Conservation (phyloP, 2,888 invertebrate species). For the Leptopilina myrica region DNA sequence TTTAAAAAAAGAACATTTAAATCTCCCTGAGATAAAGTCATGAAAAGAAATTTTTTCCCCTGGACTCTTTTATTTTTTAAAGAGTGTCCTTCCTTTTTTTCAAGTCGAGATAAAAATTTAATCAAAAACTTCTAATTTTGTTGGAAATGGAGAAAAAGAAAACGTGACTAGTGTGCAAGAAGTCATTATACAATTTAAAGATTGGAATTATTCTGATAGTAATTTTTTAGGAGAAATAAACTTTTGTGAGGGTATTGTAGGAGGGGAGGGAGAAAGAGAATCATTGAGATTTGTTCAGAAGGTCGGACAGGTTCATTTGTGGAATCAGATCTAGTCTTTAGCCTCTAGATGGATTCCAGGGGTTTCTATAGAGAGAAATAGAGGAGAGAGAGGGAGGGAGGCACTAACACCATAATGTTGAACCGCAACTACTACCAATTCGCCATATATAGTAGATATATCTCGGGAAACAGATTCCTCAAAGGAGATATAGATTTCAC, state of each 20-base stretch:
- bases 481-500: slow-evolving; percentile 27
- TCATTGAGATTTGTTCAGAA: slow-evolving; percentile 17
- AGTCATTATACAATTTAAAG: slow-evolving; percentile 3
- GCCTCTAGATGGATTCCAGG: slow-evolving; percentile 17
- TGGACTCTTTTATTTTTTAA: no score
- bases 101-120: slow-evolving; percentile 9
- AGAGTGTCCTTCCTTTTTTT: no score
- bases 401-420: neutral
- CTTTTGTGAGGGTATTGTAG: no score
- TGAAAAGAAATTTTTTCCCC: no score
- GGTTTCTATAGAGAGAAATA: neutral
- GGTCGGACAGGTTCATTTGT: slow-evolving; percentile 34
- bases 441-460: neutral
- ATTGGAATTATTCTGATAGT: slow-evolving; percentile 1
- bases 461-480: slow-evolving; percentile 11
- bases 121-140: slow-evolving; percentile 6
- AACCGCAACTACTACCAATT: slow-evolving; percentile 13
- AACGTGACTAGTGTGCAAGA: slow-evolving; percentile 6
- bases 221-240: neutral
- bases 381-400: neutral
- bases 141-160: neutral
- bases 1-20: no score
- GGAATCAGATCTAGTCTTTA: slow-evolving; percentile 36
- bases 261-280: neutral
- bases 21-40: no score